These are phyloP conservation scores for Cyanoramphus novaezelandiae DNA, from an alignment of 2,113 vertebrate genomes.

Conservation along the genomic window DNA sequence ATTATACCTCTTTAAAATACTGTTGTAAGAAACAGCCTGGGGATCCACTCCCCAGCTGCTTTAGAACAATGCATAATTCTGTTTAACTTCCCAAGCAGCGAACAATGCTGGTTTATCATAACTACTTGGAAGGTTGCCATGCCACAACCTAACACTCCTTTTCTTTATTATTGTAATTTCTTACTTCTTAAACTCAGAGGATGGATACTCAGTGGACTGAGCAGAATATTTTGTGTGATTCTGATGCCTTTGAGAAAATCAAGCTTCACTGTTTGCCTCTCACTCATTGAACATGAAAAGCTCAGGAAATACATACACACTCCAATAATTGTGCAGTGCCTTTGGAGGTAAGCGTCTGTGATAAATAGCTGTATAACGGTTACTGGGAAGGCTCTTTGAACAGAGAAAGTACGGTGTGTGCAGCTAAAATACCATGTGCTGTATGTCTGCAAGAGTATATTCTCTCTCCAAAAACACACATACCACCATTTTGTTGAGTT, in stretches of 20 bases:
- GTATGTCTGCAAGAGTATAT: not conserved
- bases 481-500: not conserved
- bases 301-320: not conserved
- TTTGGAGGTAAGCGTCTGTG: not conserved
- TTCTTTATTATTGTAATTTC: slow-evolving; percentile 32
- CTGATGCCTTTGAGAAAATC: slow-evolving; percentile 38
- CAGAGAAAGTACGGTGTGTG: not conserved
- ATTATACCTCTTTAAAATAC: slow-evolving; percentile 42
- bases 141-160: not conserved
- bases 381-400: slow-evolving; percentile 6
- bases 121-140: slow-evolving; percentile 35
- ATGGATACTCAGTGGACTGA: not conserved
- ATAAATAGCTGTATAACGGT: not conserved
- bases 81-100: not conserved
- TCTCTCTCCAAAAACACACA: not conserved
- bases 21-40: slow-evolving; percentile 11
- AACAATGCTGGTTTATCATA: slow-evolving; percentile 22
- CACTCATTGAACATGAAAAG: not conserved
- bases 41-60: slow-evolving; percentile 39
- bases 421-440: not conserved
- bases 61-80: slow-evolving; percentile 9
- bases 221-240: slow-evolving; percentile 20
- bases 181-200: slow-evolving; percentile 10
- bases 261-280: not conserved
- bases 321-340: not conserved